These are phyloP conservation scores for Kryptolebias ocellatus DNA, from an alignment of 2,797 vertebrate genomes.

Conservation along the genomic window DNA sequence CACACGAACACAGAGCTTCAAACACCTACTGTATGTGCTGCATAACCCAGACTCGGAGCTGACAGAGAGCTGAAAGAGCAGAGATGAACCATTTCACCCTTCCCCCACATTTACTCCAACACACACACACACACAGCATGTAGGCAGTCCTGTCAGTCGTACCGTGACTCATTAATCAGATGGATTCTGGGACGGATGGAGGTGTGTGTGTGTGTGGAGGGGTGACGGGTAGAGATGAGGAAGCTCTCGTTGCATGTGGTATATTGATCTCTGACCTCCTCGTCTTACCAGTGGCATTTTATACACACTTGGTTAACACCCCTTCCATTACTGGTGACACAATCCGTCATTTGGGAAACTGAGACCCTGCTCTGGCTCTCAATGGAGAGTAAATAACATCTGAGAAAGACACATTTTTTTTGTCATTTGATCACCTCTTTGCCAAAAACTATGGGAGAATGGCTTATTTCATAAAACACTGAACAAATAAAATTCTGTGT, in stretches of 20 bases:
- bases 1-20: neutral
- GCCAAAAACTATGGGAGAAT: neutral
- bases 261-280: slow-evolving; percentile 69
- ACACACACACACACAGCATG: slow-evolving; percentile 23
- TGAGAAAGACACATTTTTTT: slow-evolving; percentile 20
- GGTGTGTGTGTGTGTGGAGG: slow-evolving; percentile 10
- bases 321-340: slow-evolving; percentile 42
- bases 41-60: slow-evolving; percentile 38
- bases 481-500: neutral
- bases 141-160: slow-evolving; percentile 57
- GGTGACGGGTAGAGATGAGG: slow-evolving; percentile 40
- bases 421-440: neutral
- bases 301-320: slow-evolving; percentile 46
- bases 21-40: slow-evolving; percentile 20
- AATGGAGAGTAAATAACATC: slow-evolving; percentile 23
- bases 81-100: slow-evolving; percentile 34
- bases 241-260: slow-evolving; percentile 58
- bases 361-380: slow-evolving; percentile 20
- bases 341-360: slow-evolving; percentile 36
- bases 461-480: neutral
- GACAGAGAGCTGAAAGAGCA: slow-evolving; percentile 20
- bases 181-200: slow-evolving; percentile 37
- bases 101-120: slow-evolving; percentile 48
- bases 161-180: slow-evolving; percentile 74
- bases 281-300: slow-evolving; percentile 57